These are phyloP conservation scores for Gadus macrocephalus DNA, from an alignment of 2,113 vertebrate species.

Conservation along the genomic window DNA sequence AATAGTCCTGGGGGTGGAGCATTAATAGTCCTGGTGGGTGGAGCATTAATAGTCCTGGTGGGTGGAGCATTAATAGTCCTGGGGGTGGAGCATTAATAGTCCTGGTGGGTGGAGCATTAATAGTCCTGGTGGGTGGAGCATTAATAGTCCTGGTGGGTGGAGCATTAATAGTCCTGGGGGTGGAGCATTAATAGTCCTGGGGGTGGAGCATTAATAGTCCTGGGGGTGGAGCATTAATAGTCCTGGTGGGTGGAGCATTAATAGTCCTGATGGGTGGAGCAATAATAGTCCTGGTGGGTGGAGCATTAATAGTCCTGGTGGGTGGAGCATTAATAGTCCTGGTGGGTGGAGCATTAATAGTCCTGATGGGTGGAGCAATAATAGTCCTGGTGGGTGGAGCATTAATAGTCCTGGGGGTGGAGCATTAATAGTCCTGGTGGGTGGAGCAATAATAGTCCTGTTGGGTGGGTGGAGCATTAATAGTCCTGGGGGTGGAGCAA, in stretches of 20 bases:
- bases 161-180: neutral
- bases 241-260: neutral
- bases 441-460: neutral
- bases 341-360: neutral
- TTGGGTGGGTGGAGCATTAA: neutral
- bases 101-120: neutral
- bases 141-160: neutral
- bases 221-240: neutral
- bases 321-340: neutral
- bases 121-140: neutral
- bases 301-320: neutral
- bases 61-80: neutral
- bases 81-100: neutral
- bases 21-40: neutral
- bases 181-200: neutral
- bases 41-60: neutral
- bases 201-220: neutral
- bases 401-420: neutral
- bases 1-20: too few relatives aligned
- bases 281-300: too few relatives aligned
- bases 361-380: too few relatives aligned
- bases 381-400: too few relatives aligned
- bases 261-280: too few relatives aligned
- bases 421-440: neutral
- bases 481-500: neutral